Conservation (phyloP, 2,888 invertebrate species). For the Gortyna flavago region DNA sequence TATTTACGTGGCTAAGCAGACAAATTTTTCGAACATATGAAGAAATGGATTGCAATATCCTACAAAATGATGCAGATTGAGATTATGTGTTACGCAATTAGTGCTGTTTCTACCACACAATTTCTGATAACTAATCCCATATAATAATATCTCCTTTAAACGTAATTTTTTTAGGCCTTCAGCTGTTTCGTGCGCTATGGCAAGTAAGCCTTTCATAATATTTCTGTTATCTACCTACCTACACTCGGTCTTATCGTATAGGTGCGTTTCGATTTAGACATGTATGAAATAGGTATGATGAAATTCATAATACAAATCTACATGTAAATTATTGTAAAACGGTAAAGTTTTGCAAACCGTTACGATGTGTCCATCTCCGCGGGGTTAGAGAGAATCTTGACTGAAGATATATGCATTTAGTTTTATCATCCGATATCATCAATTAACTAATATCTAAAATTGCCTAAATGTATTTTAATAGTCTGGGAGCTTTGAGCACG, state of each 20-base stretch:
- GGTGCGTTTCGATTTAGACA: conserved; percentile 48
- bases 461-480: background rate
- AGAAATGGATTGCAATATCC: background rate
- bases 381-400: conserved; percentile 11
- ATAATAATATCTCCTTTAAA: background rate
- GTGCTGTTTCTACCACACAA: background rate
- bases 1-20: background rate
- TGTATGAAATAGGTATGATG: conserved; percentile 45
- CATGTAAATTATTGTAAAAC: conserved; percentile 48
- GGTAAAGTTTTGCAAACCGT: conserved; percentile 52
- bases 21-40: background rate
- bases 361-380: conserved; percentile 24
- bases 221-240: background rate
- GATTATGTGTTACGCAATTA: background rate
- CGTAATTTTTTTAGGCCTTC: background rate
- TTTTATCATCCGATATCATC: background rate
- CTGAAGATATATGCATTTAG: background rate
- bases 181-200: too few relatives aligned
- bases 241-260: conserved; percentile 22
- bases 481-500: background rate
- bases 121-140: background rate
- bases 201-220: conserved; percentile 11
- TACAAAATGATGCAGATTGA: background rate
- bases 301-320: conserved; percentile 44
- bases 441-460: background rate